Base-by-base conservation (phyloP, 1,140 invertebrate species). In the Brachionus sp. region DNA sequence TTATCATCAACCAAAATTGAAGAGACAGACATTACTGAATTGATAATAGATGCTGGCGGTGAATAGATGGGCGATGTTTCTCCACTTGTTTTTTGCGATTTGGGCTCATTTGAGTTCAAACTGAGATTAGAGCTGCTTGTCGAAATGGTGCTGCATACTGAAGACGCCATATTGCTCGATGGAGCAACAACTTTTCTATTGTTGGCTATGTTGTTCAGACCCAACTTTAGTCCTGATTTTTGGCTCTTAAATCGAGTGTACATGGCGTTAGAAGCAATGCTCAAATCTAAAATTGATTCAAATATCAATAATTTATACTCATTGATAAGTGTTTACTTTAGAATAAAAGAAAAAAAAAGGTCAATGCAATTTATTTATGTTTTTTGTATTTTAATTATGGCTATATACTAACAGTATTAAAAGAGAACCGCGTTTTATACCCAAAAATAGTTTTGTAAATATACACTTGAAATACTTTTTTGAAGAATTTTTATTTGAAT, bases 221-320 rank as follows among this genome's bases (percentile, higher is more conserved):
- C 77, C 12, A 80, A 13, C 39, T 80, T 80, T n/a, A 80, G 46
- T 35, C 77, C 77, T 42, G 77, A 62, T 66, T 80, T 80, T 66
- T 80, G 46, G 19, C 35, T 62, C 29, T 80, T 80, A 37, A 80
- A 80, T 37, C 77, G 46, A 62, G 77, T 80, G 39, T 80, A 80
- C 77, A 80, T 80, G 16, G 29, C 29, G 35, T 70, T 70, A 12
- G 33, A 39, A 19, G 35, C 64, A 66, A 66, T 66, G 3, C 6
- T 66, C n/a, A 33, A 70, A 70, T 70, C 66, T 70, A 70, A 42
- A 70, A 35, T 66, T 33, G 3, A 16, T 66, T 66, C 9, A 25
- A 3, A 57, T 19, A 23, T 57, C 5, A 57, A 25, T 19, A 29
- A 57, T 57, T 57, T 57, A 57, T 57, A 57, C 50, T 57, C 50